phyloP scores from a whole-genome alignment of 92 coral and sea anemone genomes.

The Isaurus tuberculatus region DNA sequence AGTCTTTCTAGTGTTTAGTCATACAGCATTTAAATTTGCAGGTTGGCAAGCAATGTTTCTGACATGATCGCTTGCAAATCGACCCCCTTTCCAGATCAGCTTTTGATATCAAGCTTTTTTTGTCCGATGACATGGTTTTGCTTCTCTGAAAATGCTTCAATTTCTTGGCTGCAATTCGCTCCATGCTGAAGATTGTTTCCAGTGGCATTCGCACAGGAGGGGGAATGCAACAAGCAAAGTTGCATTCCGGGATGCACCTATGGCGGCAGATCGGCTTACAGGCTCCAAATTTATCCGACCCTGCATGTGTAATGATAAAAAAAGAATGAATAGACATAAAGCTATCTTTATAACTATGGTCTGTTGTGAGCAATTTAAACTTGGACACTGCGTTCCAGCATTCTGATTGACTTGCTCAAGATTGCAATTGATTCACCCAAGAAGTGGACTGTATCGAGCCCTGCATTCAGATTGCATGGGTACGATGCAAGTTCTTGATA shows the following conservation, averaged over 20 bases:
- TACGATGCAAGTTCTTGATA: too few relatives aligned
- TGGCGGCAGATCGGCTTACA: conserved; percentile 80
- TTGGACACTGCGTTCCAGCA: too few relatives aligned
- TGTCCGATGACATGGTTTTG: conserved; percentile 27
- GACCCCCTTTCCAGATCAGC: conserved; percentile 62
- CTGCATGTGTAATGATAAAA: conserved; percentile 30
- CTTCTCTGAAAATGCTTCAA: conserved; percentile 24
- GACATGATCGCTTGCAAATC: conserved; percentile 71
- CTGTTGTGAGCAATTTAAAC: too few relatives aligned
- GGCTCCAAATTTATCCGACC: conserved; percentile 71
- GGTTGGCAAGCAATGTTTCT: conserved; percentile 76
- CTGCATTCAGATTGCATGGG: too few relatives aligned
- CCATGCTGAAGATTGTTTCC: conserved; percentile 54
- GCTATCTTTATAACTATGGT: too few relatives aligned
- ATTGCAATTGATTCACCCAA: too few relatives aligned
- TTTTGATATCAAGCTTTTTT: conserved; percentile 41
- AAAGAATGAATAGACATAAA: neutral
- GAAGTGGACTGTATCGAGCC: too few relatives aligned
- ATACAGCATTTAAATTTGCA: conserved; percentile 95
- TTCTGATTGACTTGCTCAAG: too few relatives aligned
- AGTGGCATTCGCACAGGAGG: conserved; percentile 76
- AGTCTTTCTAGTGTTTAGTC: conserved; percentile 40
- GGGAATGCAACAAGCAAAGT: conserved; percentile 90
- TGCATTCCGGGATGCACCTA: conserved; percentile 89
- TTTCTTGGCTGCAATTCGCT: conserved; percentile 53